Conservation (phyloP, 2,797 vertebrate species). For the Pteronotus mesoamericanus region DNA sequence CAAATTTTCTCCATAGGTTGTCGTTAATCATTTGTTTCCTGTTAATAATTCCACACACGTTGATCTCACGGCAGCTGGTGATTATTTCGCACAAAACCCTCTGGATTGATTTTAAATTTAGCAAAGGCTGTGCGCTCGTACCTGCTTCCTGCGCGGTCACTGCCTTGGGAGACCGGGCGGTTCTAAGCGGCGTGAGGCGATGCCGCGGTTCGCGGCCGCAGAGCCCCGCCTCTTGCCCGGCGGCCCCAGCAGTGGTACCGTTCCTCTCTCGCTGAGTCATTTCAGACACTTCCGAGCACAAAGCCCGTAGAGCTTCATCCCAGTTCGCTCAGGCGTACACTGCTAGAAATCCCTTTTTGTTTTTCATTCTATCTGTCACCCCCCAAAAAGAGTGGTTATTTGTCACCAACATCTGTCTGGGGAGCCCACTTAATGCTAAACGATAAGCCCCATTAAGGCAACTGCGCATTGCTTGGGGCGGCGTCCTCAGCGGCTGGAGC, state of each 20-base stretch:
- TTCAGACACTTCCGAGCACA: neutral
- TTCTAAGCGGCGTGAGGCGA: slow-evolving; percentile 33
- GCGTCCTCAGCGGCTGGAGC: neutral
- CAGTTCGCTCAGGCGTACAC: neutral
- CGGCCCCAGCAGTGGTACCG: no score
- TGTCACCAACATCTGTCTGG: neutral
- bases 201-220: no score
- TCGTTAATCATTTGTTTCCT: slow-evolving; percentile 65
- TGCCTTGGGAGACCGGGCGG: slow-evolving; percentile 12
- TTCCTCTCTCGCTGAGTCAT: slow-evolving; percentile 6
- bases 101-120: slow-evolving; percentile 65
- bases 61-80: slow-evolving; percentile 66
- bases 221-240: no score
- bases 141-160: slow-evolving; percentile 42
- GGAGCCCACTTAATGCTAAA: neutral
- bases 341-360: neutral
- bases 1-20: slow-evolving; percentile 62
- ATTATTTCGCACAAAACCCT: slow-evolving; percentile 47
- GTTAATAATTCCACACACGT: slow-evolving; percentile 65
- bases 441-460: neutral
- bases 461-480: neutral
- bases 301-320: neutral
- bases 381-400: neutral
- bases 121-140: neutral
- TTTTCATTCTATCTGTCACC: neutral